Base-by-base conservation (phyloP, 2,113 vertebrate species). In the Hippocampus zosterae region DNA sequence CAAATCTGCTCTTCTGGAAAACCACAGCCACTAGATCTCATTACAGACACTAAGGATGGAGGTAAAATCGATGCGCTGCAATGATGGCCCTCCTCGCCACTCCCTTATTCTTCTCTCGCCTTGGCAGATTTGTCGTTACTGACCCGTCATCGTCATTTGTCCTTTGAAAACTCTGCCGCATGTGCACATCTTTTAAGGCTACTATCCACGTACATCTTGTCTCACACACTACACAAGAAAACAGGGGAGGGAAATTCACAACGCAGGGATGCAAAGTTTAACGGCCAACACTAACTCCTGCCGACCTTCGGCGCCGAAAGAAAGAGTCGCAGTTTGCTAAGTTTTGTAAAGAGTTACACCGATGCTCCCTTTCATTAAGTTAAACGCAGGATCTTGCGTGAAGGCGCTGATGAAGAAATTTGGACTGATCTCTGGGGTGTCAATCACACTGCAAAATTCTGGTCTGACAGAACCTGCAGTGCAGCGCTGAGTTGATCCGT, bases 401-500 rank as follows among this genome's bases (percentile, higher is more conserved):
- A 27, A 57, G 55, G 55, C 11, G 5, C 57, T 5, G 27, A 60
- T 19, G 27, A 29, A 18, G 27, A 27, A 18, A 60, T 60, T 60
- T 60, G 16, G 57, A 60, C 16, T 8, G 15, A 59, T 62, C 18
- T 37, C 19, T 62, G 33, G 3, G 18, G 33, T 40, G 60, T 62
- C 29, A 62, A 40, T 8, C 21, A 15, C n/a, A 11, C 60, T 13
- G 59, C 16, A 62, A 52, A 25, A 65, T 0, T 37, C 27, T 70
- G 19, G 72, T 55, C 41, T 68, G 75, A 73, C 15, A 68, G 76
- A 79, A 83, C 85, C 87, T 89, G 89, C 87, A 88, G 69, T 90
- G 88, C 87, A 88, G 87, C 88, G 84, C 81, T 81, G 75, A 16
- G 74, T 72, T 88, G 82, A 71, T 81, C 81, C 75, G 78, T 86